Base-by-base conservation (phyloP, 2,888 invertebrate species). In the Malthinus seriepunctatus region DNA sequence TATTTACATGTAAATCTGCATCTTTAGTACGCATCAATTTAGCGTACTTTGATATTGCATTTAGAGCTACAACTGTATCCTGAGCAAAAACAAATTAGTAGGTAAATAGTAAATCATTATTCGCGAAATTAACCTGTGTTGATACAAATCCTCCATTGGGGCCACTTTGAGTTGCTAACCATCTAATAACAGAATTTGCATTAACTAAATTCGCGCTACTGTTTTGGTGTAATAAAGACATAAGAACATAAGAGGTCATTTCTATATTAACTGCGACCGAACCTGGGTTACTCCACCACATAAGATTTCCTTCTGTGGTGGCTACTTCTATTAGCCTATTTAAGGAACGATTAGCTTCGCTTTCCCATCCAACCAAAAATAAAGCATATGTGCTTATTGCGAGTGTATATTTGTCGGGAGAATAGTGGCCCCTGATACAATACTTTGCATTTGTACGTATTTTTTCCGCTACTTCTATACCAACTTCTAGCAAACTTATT, bases 141-240 rank as follows among this genome's bases (percentile, higher is more conserved):
- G 91, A 87, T 0, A 85, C 76, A 69, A 91, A 91, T 1, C 90
- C 91, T 2, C 92, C 92, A 2, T 83, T 78, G 3, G 85, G 78
- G 57, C 86, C 85, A 38, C 88, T 80, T 70, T 90, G 88, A 1
- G 86, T 81, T 5, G 87, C 82, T 46, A 93, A 79, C 91, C 92
- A 93, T 53, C 87, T 83, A 0, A 88, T 81, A 1, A 88, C 86
- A 8, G 85, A 83, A 42, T 86, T 76, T 1, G 84, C 84, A 46
- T 82, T 79, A 0, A 82, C 77, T 61, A 84, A 78, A 71, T 84
- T 82, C 11, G 77, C 75, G 11, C 79, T 76, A 0, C 80, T 81
- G 1, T 82, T 81, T 51, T 84, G 71, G 38, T 80, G 74, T 1
- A 82, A 69, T 64, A 88, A 75, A 0, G 88, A 82, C 2, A 88